These are phyloP conservation scores for Pachyuromys duprasi DNA, from an alignment of 2,797 vertebrate genomes.

Conservation along the genomic window DNA sequence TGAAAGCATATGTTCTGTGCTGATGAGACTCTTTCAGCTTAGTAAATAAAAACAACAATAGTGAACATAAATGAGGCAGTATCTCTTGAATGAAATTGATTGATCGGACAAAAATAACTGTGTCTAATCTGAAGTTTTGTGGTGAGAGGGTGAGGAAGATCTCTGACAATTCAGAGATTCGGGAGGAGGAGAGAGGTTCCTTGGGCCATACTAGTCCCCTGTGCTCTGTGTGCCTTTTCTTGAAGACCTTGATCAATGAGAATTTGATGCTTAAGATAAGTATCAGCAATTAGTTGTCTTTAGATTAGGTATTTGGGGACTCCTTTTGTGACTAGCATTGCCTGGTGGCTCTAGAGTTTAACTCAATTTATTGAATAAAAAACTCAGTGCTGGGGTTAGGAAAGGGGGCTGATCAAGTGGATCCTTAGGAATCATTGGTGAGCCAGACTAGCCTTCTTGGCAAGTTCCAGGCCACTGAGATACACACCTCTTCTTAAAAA, in stretches of 20 bases:
- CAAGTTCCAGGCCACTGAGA: not conserved
- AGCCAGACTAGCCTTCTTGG: not conserved
- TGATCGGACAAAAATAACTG: not conserved
- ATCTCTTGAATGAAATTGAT: not conserved
- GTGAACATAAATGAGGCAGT: not conserved
- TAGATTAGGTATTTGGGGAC: not conserved
- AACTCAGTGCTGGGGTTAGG: not conserved
- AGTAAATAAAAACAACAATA: not conserved
- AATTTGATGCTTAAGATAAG: conserved; percentile 28
- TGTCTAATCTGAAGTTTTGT: not conserved
- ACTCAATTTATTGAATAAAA: conserved; percentile 30
- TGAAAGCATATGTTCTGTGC: not conserved
- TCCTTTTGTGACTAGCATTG: not conserved
- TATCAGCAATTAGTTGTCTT: not conserved
- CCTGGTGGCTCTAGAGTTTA: not conserved
- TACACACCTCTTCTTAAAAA: not conserved
- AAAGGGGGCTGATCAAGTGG: not conserved
- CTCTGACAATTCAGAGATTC: not conserved
- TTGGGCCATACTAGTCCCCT: not conserved
- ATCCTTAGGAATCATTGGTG: not conserved
- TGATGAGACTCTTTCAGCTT: not conserved
- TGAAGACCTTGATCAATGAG: not conserved
- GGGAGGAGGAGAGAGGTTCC: not conserved
- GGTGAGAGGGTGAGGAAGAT: not conserved
- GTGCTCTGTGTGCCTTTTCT: not conserved